Evolutionary conservation across 1,140 invertebrate genomes (phyloP).

Genomic region (Antheraea mylitta): DNA sequence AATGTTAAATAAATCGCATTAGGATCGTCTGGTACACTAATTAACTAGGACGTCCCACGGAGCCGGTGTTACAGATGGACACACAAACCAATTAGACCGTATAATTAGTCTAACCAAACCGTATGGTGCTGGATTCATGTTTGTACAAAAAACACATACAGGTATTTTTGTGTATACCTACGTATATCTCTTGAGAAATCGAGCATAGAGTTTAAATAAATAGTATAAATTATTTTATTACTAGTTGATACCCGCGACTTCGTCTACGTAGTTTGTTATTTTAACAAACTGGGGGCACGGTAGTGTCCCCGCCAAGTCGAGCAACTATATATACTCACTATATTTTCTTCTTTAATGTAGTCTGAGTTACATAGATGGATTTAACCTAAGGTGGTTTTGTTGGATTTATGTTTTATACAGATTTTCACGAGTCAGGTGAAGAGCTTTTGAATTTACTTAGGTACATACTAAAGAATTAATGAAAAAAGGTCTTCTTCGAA

Average conservation of each 20-base stretch:
- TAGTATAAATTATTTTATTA: no score
- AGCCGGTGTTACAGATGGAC: slow-evolving; percentile 64
- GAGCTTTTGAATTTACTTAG: no score
- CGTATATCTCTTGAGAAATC: not conserved
- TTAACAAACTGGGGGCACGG: no score
- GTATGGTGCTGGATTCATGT: slow-evolving; percentile 27
- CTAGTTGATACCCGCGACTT: no score
- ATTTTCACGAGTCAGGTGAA: no score
- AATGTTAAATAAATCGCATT: slow-evolving; percentile 54
- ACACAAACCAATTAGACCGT: slow-evolving; percentile 60
- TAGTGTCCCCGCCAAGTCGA: no score
- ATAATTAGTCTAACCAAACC: slow-evolving; percentile 59
- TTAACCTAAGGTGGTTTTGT: no score
- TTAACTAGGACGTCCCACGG: slow-evolving; percentile 55
- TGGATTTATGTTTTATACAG: no score
- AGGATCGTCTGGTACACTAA: slow-evolving; percentile 54
- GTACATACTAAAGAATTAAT: not conserved
- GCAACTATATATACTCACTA: no score
- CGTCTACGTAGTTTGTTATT: no score
- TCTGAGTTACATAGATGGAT: no score
- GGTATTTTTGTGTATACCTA: not conserved
- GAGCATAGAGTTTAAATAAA: not conserved
- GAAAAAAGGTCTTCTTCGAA: not conserved
- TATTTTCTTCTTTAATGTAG: no score
- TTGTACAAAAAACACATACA: slow-evolving; percentile 14